phyloP scores from a whole-genome alignment of 2,113 vertebrate species.

The Cyanistes caeruleus region DNA sequence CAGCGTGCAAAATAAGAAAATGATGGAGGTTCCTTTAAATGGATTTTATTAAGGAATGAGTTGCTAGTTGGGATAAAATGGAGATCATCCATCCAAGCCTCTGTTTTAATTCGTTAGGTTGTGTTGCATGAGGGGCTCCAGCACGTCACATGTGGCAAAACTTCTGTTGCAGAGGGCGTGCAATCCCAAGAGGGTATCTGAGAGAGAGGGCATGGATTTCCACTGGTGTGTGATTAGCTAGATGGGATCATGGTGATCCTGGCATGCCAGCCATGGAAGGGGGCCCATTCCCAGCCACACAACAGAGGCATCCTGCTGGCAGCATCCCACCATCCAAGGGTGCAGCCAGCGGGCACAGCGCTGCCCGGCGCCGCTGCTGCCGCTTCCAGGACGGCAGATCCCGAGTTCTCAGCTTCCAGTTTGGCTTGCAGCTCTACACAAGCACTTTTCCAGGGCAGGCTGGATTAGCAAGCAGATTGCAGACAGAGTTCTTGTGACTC shows the following conservation, averaged over 20 bases:
- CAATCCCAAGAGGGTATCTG: neutral
- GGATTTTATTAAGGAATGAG: neutral
- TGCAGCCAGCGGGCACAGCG: neutral
- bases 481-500: constrained; percentile 11
- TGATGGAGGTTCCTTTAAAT: neutral
- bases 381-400: neutral
- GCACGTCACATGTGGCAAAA: neutral
- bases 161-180: neutral
- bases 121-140: neutral
- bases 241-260: neutral
- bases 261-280: neutral
- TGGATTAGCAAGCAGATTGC: neutral
- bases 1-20: neutral
- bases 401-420: neutral
- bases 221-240: neutral
- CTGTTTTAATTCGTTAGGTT: neutral
- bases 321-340: neutral
- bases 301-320: neutral
- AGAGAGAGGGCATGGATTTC: neutral
- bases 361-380: neutral
- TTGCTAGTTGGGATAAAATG: neutral
- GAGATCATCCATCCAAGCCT: neutral
- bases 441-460: neutral
- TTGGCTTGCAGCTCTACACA: neutral
- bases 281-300: neutral